phyloP scores from a whole-genome alignment of 2,888 invertebrate species.

The Conomelus anceps region DNA sequence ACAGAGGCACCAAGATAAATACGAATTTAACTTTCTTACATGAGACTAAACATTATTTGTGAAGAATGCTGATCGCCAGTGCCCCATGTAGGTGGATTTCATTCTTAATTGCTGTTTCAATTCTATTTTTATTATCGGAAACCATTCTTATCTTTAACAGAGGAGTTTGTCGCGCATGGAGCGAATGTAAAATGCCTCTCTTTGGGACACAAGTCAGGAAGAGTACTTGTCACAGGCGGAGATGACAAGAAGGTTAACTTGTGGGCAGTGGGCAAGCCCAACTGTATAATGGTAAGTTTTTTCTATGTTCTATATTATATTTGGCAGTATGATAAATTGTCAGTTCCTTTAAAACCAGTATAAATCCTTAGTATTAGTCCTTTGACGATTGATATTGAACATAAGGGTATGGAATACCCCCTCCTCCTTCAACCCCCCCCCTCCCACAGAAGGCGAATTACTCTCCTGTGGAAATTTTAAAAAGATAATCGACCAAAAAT shows the following conservation, averaged over 20 bases:
- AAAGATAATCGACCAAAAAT: too few relatives aligned
- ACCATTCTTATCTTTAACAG: conserved; percentile 46
- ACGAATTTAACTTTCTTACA: too few relatives aligned
- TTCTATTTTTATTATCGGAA: not conserved
- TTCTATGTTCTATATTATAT: conserved; percentile 1
- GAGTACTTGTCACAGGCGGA: conserved; percentile 88
- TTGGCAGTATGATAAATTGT: not conserved
- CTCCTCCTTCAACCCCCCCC: too few relatives aligned
- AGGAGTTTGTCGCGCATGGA: conserved; percentile 79
- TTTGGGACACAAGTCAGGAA: conserved; percentile 83
- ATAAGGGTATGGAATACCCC: too few relatives aligned
- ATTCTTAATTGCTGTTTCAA: not conserved
- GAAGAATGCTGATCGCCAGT: too few relatives aligned
- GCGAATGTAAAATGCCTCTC: conserved; percentile 83
- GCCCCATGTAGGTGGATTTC: not conserved
- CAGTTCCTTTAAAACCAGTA: too few relatives aligned
- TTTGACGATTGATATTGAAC: too few relatives aligned
- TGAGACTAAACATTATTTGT: too few relatives aligned
- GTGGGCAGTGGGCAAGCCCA: conserved; percentile 92
- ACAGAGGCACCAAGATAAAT: too few relatives aligned
- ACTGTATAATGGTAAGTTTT: conserved; percentile 81
- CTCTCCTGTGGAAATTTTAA: too few relatives aligned
- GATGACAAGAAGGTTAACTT: conserved; percentile 96
- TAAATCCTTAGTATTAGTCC: too few relatives aligned
- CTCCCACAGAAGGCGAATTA: too few relatives aligned